phyloP scores from a whole-genome alignment of 2,888 invertebrate species.

The Drosophila testacea region DNA sequence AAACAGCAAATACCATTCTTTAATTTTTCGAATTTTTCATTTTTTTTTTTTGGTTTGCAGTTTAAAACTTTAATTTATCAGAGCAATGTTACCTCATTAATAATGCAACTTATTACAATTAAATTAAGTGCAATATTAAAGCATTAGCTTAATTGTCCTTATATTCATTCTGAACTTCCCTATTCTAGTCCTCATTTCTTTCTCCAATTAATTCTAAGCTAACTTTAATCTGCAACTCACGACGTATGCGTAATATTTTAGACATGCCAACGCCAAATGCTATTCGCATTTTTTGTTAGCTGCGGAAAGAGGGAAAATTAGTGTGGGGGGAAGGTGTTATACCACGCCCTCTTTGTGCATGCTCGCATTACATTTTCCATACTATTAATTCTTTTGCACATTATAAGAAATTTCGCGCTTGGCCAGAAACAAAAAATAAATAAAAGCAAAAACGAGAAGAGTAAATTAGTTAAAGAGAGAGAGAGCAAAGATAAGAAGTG shows the following conservation, averaged over 20 bases:
- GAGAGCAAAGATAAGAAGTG: background rate
- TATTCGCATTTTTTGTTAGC: slow-evolving; percentile 15
- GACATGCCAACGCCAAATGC: slow-evolving; percentile 32
- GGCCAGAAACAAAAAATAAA: slow-evolving; percentile 21
- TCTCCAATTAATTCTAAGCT: slow-evolving; percentile 60
- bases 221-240: slow-evolving; percentile 44
- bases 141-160: background rate
- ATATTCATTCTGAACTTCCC: background rate
- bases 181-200: slow-evolving; percentile 8
- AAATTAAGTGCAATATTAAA: slow-evolving; percentile 24
- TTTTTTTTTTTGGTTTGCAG: slow-evolving; percentile 12
- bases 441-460: slow-evolving; percentile 11
- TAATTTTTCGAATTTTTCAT: background rate
- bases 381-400: slow-evolving; percentile 62
- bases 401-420: slow-evolving; percentile 47
- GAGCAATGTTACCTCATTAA: slow-evolving; percentile 32
- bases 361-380: slow-evolving; percentile 68
- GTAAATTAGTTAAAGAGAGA: slow-evolving; percentile 11
- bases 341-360: slow-evolving; percentile 28
- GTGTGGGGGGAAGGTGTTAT: background rate
- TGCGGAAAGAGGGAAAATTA: background rate
- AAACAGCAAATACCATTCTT: too few relatives aligned
- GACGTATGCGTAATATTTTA: slow-evolving; percentile 73
- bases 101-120: slow-evolving; percentile 39
- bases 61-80: slow-evolving; percentile 35